Percentiles rank a stretch among this genome's conserved stretches.
Conservation (phyloP, 2,888 invertebrate species). For the Drosophila suboccidentalis region DNA sequence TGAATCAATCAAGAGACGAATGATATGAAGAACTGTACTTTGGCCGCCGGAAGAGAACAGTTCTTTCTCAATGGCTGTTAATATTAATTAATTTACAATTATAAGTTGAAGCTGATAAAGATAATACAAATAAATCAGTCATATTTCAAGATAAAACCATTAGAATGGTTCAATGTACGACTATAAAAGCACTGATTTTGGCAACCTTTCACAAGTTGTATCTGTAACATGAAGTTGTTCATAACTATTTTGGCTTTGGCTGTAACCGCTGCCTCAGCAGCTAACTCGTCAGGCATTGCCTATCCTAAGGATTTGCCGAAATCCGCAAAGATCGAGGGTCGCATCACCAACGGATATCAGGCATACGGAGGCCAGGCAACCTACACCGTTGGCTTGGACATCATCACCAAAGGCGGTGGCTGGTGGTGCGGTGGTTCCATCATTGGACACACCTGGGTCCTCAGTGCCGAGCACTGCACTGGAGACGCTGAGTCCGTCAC, state of each 20-base stretch:
- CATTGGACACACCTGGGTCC: conserved; percentile 66
- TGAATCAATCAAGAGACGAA: no score
- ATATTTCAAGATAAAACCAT: no score
- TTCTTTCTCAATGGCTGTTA: no score
- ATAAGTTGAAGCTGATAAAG: no score
- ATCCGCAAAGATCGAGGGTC: conserved; percentile 44
- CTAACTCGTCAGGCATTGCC: no score
- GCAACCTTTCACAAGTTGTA: conserved; percentile 7
- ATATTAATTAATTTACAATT: no score
- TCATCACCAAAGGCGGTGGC: conserved; percentile 42
- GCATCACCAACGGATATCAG: conserved; percentile 69
- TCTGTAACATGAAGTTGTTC: conserved; percentile 57
- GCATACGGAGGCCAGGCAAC: conserved; percentile 69
- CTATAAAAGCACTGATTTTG: conserved; percentile 25
- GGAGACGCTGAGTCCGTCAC: conserved; percentile 52
- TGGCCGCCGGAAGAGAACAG: no score
- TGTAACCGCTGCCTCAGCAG: conserved; percentile 40
- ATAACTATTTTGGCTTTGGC: conserved; percentile 58
- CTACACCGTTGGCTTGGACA: conserved; percentile 72
- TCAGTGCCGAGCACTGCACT: conserved; percentile 79
- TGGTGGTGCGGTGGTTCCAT: conserved; percentile 79
- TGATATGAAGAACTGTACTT: no score
- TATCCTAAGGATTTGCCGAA: conserved; percentile 3
- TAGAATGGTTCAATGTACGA: no score
- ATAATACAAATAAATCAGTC: no score